Conservation (phyloP, 2,113 vertebrate species). For the Rhinichthys klamathensis region DNA sequence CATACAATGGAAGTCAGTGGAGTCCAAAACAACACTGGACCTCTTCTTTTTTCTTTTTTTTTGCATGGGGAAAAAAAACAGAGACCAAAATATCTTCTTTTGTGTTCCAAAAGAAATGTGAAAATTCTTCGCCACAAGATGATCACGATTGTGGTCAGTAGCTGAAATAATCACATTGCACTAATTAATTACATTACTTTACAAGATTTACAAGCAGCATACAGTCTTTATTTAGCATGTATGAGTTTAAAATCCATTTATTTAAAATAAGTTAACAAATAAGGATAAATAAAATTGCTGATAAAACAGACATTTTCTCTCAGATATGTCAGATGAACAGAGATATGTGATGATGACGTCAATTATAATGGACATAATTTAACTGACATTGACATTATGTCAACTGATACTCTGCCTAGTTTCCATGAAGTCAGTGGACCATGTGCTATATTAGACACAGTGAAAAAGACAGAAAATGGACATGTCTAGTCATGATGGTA, state of each 20-base stretch:
- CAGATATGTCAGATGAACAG: background rate
- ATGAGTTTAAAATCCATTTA: background rate
- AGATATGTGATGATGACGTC: background rate
- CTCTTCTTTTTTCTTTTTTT: no score
- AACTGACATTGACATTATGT: background rate
- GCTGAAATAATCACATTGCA: background rate
- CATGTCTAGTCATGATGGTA: conserved; percentile 28
- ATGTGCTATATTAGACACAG: conserved; percentile 35
- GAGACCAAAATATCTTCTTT: no score
- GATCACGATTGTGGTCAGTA: background rate
- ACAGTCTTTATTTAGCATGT: conserved; percentile 5
- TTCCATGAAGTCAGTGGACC: conserved; percentile 15
- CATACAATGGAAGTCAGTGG: no score
- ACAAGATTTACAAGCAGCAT: conserved; percentile 2
- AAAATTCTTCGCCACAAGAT: background rate
- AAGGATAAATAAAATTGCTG: conserved; percentile 19
- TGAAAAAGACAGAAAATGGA: conserved; percentile 16
- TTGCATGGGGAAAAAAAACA: no score
- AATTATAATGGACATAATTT: background rate
- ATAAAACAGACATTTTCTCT: background rate
- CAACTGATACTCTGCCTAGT: background rate
- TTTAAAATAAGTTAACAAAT: conserved; percentile 19
- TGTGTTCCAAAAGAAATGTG: no score
- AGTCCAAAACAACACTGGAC: no score
- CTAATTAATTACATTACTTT: background rate